Evolutionary conservation across 1,140 invertebrate species (phyloP).

Genomic region (Drosophila pseudoobscura): DNA sequence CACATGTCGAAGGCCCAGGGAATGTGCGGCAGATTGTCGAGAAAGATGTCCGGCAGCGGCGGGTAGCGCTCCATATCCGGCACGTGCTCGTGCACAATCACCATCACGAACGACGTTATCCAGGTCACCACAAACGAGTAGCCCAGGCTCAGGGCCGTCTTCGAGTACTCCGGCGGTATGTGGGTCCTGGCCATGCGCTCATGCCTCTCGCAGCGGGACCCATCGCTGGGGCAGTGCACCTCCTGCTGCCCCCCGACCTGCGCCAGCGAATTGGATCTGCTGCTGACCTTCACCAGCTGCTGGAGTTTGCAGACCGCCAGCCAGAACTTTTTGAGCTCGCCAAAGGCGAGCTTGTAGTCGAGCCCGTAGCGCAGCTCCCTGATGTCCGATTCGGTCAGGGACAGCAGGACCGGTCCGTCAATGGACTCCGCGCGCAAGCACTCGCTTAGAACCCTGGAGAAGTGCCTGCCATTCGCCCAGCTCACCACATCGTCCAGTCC

Average conservation of each 20-base stretch:
- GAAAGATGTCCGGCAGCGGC: constrained; percentile 97
- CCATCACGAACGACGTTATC: constrained; percentile 99
- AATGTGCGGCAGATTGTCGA: constrained; percentile 99
- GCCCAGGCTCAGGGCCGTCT: constrained; percentile 91
- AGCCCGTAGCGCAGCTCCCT: constrained; percentile 83
- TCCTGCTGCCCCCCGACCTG: not conserved
- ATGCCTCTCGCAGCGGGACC: constrained; percentile 10
- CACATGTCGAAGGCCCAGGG: constrained; percentile 99
- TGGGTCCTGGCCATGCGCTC: constrained; percentile 21
- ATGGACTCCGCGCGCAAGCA: constrained; percentile 87
- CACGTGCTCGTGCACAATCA: constrained; percentile 98
- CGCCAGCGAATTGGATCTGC: constrained; percentile 1
- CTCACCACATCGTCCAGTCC: constrained; percentile 85
- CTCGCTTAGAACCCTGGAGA: constrained; percentile 63
- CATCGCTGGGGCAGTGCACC: constrained; percentile 35
- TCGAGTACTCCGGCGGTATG: constrained; percentile 89
- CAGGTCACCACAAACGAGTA: constrained; percentile 98
- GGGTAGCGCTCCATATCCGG: constrained; percentile 99
- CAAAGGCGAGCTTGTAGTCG: constrained; percentile 86
- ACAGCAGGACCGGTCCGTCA: constrained; percentile 90
- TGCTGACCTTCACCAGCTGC: constrained; percentile 71
- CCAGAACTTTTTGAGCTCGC: constrained; percentile 90
- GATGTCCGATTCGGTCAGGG: constrained; percentile 90
- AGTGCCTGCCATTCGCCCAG: constrained; percentile 87
- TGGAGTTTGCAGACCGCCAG: constrained; percentile 87